Evolutionary conservation across 2,113 vertebrate species (phyloP), one percentile per base, ranked within the genome.

Genomic region (Pseudois nayaur): DNA sequence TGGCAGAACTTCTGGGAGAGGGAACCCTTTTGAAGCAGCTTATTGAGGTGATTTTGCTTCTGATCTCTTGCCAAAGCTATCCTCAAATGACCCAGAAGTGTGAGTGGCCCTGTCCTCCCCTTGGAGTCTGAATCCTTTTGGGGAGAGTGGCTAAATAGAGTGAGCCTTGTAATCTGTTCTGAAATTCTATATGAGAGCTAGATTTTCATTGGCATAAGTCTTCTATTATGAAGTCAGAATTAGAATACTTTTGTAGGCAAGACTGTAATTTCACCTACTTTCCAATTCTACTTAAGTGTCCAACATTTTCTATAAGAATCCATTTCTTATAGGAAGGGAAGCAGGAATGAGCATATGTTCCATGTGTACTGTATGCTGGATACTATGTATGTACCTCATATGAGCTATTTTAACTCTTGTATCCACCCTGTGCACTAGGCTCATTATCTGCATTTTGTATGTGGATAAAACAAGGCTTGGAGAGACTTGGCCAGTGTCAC

Each of bases 201-300:
- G 43, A 92, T 92, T 81, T 87, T 54, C 15, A 55, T 3, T 64
- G 91, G n/a, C 19, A 14, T 74, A 27, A 31, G 27, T 86, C 67
- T 59, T 94, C 52, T 88, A 29, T 82, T n/a, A n/a, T 60, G 60
- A 92, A 81, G 85, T 90, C 62, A 90, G 84, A 90, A 95, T 87
- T 57, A 81, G 90, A 88, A 76, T 59, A n/a, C 17, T 90, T 96
- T 64, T 67, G 17, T 89, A 96, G 59, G 48, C 23, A 95, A 96
- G 60, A 87, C 52, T 55, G 5, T 74, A 74, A 94, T 92, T 88
- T 94, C 10, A 86, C 54, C 36, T 83, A 93, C 36, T 93, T 96
- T 86, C n/a, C 23, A 85, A 27, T 81, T 97, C n/a, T 85, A 45
- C 54, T 13, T 67, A 89, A n/a, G 50, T 76, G 23, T 82, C 76